These are phyloP conservation scores for Solen grandis DNA, from an alignment of 1,140 invertebrate species.

Conservation along the genomic window DNA sequence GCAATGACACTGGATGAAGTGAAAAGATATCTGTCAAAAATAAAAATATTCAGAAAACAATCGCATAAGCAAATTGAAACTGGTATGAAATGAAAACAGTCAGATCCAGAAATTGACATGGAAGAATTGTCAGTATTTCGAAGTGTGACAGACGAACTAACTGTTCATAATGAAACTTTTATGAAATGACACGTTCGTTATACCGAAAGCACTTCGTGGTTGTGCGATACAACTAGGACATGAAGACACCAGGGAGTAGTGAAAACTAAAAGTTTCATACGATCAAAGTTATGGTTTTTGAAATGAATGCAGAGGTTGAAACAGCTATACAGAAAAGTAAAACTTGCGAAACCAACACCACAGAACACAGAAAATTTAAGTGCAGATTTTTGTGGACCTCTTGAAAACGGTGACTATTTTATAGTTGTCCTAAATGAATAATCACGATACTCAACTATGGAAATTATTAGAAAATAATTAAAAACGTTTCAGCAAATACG, in stretches of 20 bases:
- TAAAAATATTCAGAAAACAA: constrained; percentile 28
- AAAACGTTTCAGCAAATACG: constrained; percentile 60
- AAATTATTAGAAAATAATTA: too few relatives aligned
- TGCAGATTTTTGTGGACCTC: constrained; percentile 69
- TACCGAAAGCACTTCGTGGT: constrained; percentile 15
- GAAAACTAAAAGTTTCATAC: too few relatives aligned
- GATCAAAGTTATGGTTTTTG: constrained; percentile 14
- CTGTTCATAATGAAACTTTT: constrained; percentile 13
- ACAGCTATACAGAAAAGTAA: constrained; percentile 19
- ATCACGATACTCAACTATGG: too few relatives aligned
- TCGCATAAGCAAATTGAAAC: constrained; percentile 12
- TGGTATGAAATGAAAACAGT: constrained; percentile 28
- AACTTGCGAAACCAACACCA: constrained; percentile 5
- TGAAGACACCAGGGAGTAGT: too few relatives aligned
- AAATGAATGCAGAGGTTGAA: constrained; percentile 33
- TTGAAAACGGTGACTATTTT: constrained; percentile 65
- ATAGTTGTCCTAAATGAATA: constrained; percentile 71
- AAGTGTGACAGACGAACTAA: neutral
- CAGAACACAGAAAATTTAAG: constrained; percentile 66
- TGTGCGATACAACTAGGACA: constrained; percentile 15
- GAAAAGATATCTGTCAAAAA: constrained; percentile 37
- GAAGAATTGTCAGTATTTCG: constrained; percentile 2
- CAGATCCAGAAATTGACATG: constrained; percentile 6
- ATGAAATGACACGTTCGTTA: constrained; percentile 19
- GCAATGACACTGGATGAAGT: constrained; percentile 56